phyloP scores from a whole-genome alignment of 64 coral and sea anemone genomes.

The Pachyseris speciosa region DNA sequence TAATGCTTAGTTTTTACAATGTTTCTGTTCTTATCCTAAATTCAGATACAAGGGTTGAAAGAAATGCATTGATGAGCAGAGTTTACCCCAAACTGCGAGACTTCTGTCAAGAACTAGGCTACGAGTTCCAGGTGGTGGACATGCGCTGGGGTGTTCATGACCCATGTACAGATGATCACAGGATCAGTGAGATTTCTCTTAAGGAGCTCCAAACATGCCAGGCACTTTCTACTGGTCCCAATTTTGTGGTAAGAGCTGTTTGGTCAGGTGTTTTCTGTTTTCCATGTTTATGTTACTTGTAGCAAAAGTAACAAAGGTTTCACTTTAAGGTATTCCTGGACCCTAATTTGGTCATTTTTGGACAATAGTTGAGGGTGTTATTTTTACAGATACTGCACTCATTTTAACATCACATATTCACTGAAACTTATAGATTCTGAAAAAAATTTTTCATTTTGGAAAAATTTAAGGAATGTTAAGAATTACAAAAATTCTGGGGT shows the following conservation, averaged over 20 bases:
- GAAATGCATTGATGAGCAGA: slow-evolving; percentile 74
- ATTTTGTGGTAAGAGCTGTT: slow-evolving; percentile 83
- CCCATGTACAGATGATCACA: slow-evolving; percentile 76
- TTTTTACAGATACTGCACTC: no score
- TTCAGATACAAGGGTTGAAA: slow-evolving; percentile 87
- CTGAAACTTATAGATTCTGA: no score
- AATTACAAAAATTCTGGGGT: no score
- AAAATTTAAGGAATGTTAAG: no score
- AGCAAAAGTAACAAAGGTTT: no score
- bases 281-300: no score
- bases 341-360: no score
- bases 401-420: no score
- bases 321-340: no score
- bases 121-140: slow-evolving; percentile 92
- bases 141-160: slow-evolving; percentile 96
- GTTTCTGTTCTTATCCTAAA: not conserved
- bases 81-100: slow-evolving; percentile 92
- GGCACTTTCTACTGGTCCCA: slow-evolving; percentile 80
- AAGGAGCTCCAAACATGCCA: slow-evolving; percentile 73
- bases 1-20: not conserved
- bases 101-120: slow-evolving; percentile 77
- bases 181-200: slow-evolving; percentile 63
- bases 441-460: no score
- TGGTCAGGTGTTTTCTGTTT: no score
- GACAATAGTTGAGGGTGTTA: no score